phyloP scores from a whole-genome alignment of 53 echinoderm and acorn worm genomes.

The Temnopleurus reevesii region DNA sequence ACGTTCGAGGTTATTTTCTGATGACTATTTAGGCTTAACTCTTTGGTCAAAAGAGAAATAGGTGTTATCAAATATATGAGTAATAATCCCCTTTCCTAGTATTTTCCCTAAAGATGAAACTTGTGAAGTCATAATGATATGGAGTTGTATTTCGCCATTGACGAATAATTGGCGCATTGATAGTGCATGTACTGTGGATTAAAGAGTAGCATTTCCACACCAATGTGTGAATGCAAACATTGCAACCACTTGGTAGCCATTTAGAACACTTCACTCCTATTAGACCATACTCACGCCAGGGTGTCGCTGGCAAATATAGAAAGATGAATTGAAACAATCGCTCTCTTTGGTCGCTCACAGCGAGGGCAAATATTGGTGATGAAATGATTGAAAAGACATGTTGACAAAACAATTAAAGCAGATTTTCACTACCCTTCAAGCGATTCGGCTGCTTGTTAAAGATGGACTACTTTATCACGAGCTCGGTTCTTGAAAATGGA shows the following conservation, averaged over 20 bases:
- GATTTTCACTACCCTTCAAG: slow-evolving; percentile 28
- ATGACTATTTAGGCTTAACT: too few relatives aligned
- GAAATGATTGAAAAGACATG: slow-evolving; percentile 15
- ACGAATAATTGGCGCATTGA: neutral
- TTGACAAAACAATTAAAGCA: slow-evolving; percentile 40
- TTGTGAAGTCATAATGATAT: neutral
- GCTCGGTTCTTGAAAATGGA: neutral
- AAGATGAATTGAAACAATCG: slow-evolving; percentile 11
- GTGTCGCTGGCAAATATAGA: slow-evolving; percentile 7
- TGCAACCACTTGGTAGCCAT: slow-evolving; percentile 32
- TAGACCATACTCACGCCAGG: slow-evolving; percentile 13
- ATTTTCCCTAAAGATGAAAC: neutral
- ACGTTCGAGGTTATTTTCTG: too few relatives aligned
- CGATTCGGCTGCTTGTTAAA: neutral
- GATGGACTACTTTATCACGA: neutral
- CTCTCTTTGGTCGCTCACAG: neutral
- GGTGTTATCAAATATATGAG: too few relatives aligned
- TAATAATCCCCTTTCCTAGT: neutral
- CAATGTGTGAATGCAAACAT: slow-evolving; percentile 4
- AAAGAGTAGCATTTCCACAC: slow-evolving; percentile 20
- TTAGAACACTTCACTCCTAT: slow-evolving; percentile 11
- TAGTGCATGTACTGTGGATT: neutral
- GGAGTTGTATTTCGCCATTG: neutral
- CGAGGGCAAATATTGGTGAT: neutral
- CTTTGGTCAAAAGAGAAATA: too few relatives aligned